Conservation (phyloP, 2,888 invertebrate species). For the Helicoverpa assulta region DNA sequence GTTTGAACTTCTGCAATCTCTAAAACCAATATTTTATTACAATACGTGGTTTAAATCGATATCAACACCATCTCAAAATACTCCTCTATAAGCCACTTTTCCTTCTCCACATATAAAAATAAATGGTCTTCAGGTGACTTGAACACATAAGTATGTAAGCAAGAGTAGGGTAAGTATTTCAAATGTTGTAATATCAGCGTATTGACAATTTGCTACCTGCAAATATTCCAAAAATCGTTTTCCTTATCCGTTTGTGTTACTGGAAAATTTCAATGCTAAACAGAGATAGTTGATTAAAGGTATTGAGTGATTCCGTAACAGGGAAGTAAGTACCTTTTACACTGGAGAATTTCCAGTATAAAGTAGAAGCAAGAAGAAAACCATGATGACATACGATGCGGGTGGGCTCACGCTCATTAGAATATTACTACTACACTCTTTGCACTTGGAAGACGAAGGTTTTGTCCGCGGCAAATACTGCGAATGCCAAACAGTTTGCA, state of each 20-base stretch:
- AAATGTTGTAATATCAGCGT: slow-evolving; percentile 21
- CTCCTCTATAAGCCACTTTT: slow-evolving; percentile 6
- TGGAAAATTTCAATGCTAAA: slow-evolving; percentile 1
- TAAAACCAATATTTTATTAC: slow-evolving; percentile 25
- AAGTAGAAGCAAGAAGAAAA: slow-evolving; percentile 27
- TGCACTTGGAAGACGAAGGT: slow-evolving; percentile 42
- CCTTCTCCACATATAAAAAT: slow-evolving; percentile 2
- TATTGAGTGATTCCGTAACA: background rate
- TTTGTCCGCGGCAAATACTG: slow-evolving; percentile 48
- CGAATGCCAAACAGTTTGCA: slow-evolving; percentile 60
- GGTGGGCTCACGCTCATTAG: slow-evolving; percentile 48
- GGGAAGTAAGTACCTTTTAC: slow-evolving; percentile 5
- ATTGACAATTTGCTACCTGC: slow-evolving; percentile 11
- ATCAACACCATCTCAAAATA: slow-evolving; percentile 5
- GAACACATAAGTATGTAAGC: background rate
- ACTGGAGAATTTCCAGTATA: slow-evolving; percentile 23
- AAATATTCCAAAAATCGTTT: slow-evolving; percentile 8
- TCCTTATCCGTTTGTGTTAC: background rate
- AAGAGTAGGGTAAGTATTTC: slow-evolving; percentile 6
- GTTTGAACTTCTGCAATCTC: slow-evolving; percentile 28
- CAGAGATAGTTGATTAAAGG: background rate
- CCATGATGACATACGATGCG: slow-evolving; percentile 31
- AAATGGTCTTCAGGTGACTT: slow-evolving; percentile 7
- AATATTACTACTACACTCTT: slow-evolving; percentile 48
- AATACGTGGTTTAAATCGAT: slow-evolving; percentile 20